These are phyloP conservation scores for Lepus townsendii DNA, from an alignment of 2,797 vertebrate species.

Conservation along the genomic window DNA sequence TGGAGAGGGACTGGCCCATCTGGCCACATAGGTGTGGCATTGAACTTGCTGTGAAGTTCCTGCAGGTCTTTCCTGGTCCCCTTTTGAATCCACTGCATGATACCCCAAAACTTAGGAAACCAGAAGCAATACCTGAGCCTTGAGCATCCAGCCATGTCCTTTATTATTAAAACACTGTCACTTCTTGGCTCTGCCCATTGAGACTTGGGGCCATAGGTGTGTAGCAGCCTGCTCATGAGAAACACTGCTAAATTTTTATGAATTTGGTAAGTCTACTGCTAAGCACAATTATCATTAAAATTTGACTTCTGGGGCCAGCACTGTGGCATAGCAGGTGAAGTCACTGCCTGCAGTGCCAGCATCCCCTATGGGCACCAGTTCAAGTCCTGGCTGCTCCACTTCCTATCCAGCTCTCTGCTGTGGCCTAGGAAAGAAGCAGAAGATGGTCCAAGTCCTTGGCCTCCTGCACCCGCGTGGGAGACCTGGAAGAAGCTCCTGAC, in stretches of 20 bases:
- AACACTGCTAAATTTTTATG: not conserved
- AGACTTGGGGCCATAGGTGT: not conserved
- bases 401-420: too few species aligned
- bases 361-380: too few species aligned
- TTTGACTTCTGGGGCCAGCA: not conserved
- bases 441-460: too few species aligned
- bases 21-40: not conserved
- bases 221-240: not conserved
- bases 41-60: not conserved
- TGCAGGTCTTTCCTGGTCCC: not conserved
- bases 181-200: not conserved
- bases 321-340: too few species aligned
- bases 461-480: too few species aligned
- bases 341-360: too few species aligned
- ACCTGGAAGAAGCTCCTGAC: too few species aligned
- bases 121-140: not conserved
- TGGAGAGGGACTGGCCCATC: not conserved
- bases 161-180: not conserved
- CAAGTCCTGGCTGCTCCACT: too few species aligned
- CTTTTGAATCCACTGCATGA: not conserved
- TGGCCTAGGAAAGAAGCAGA: too few species aligned
- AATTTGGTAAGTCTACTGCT: not conserved
- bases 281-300: conserved; percentile 8
- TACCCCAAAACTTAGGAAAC: not conserved
- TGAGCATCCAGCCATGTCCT: not conserved